A percentile compares a stretch with the other conserved stretches of the same genome.
These are phyloP conservation scores for Darevskia mixta DNA, from an alignment of 2,797 vertebrate genomes.

Conservation along the genomic window DNA sequence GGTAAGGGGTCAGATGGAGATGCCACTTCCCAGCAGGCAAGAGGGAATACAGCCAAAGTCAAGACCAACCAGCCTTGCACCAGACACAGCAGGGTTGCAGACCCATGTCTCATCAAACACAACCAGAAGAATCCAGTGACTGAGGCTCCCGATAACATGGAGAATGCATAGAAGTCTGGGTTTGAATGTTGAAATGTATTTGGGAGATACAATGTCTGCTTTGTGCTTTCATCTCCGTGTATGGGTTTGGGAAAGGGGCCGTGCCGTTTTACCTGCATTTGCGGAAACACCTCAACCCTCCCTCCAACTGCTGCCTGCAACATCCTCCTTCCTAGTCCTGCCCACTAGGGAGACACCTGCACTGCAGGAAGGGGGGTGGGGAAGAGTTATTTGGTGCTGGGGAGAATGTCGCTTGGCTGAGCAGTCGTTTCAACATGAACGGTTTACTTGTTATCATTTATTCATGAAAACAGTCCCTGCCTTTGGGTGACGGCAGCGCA, in stretches of 20 bases:
- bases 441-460: conserved; percentile 23
- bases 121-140: too few species aligned
- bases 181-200: not conserved
- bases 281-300: too few species aligned
- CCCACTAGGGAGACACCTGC: not conserved
- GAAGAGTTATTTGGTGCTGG: not conserved
- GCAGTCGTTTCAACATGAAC: not conserved
- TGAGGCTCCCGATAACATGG: too few species aligned
- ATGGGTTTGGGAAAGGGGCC: too few species aligned
- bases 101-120: not conserved
- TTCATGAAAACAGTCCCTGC: conserved; percentile 9
- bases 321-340: not conserved
- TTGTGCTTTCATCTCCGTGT: too few species aligned
- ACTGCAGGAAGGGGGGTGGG: not conserved
- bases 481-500: not conserved
- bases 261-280: not conserved
- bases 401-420: not conserved
- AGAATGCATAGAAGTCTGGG: not conserved
- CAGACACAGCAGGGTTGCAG: not conserved
- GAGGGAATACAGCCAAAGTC: not conserved
- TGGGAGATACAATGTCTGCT: not conserved
- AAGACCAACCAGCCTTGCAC: not conserved
- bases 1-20: not conserved
- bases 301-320: not conserved
- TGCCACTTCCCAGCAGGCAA: not conserved